Evolutionary conservation across 2,888 invertebrate species (phyloP).

Genomic region (Tetheella fluctuosa): DNA sequence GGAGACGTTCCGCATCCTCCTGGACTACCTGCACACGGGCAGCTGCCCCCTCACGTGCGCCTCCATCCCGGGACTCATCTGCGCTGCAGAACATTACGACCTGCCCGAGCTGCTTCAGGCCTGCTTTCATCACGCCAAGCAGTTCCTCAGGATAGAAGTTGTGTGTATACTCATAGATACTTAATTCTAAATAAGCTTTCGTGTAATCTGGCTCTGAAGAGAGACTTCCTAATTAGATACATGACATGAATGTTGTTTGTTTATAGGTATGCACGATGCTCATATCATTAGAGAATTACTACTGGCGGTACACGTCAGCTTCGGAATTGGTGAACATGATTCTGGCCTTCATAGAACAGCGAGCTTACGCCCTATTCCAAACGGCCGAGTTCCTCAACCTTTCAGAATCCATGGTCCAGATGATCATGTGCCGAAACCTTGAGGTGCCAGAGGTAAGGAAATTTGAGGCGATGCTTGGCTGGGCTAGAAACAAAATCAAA

Average conservation of each 20-base stretch:
- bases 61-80: constrained; percentile 95
- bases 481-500: constrained; percentile 94
- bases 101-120: constrained; percentile 96
- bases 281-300: constrained; percentile 96
- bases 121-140: constrained; percentile 97
- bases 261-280: constrained; percentile 94
- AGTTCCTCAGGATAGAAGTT: constrained; percentile 95
- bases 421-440: constrained; percentile 96
- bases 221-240: not conserved
- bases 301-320: constrained; percentile 97
- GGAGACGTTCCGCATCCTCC: constrained; percentile 94
- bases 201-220: too few relatives aligned
- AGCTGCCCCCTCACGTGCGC: constrained; percentile 96
- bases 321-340: constrained; percentile 98
- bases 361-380: constrained; percentile 93
- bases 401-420: constrained; percentile 97
- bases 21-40: constrained; percentile 96
- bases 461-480: constrained; percentile 96
- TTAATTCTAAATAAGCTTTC: too few relatives aligned
- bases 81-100: constrained; percentile 97
- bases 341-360: constrained; percentile 93
- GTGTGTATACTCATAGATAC: constrained; percentile 70
- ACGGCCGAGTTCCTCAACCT: constrained; percentile 93
- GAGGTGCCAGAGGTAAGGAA: constrained; percentile 95
- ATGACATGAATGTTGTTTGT: not conserved